A percentile compares a stretch with the other conserved stretches of the same genome.
phyloP scores from a whole-genome alignment of 2,797 vertebrate species.

The Pitangus sulphuratus region DNA sequence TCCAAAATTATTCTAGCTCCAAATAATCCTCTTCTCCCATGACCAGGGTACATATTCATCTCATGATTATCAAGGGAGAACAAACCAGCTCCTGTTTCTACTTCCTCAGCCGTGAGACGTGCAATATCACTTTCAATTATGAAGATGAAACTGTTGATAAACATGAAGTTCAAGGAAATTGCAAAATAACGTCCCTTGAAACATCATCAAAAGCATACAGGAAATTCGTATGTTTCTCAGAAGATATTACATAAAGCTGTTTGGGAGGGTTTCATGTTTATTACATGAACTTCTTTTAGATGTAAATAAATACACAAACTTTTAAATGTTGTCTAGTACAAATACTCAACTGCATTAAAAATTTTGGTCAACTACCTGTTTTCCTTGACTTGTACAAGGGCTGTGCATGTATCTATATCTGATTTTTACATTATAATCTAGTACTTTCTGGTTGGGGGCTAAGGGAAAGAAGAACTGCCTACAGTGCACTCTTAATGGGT shows the following conservation, averaged over 20 bases:
- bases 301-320: not conserved
- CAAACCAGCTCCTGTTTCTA: not conserved
- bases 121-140: not conserved
- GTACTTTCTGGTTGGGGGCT: not conserved
- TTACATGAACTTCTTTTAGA: not conserved
- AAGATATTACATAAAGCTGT: not conserved
- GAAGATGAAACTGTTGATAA: not conserved
- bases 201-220: not conserved
- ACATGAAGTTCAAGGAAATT: not conserved
- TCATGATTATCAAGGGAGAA: not conserved
- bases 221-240: not conserved
- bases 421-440: not conserved
- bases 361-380: not conserved
- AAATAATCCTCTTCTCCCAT: not conserved
- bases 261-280: not conserved
- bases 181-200: not conserved
- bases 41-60: not conserved
- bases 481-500: not conserved
- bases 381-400: not conserved
- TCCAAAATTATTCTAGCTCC: not conserved
- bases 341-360: not conserved
- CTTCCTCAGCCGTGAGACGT: not conserved
- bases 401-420: not conserved
- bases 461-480: not conserved
- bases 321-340: not conserved